Percentiles rank a stretch among this genome's conserved stretches.
These are phyloP conservation scores for Drosophila ezoana DNA, from an alignment of 2,888 invertebrate genomes.

Conservation along the genomic window DNA sequence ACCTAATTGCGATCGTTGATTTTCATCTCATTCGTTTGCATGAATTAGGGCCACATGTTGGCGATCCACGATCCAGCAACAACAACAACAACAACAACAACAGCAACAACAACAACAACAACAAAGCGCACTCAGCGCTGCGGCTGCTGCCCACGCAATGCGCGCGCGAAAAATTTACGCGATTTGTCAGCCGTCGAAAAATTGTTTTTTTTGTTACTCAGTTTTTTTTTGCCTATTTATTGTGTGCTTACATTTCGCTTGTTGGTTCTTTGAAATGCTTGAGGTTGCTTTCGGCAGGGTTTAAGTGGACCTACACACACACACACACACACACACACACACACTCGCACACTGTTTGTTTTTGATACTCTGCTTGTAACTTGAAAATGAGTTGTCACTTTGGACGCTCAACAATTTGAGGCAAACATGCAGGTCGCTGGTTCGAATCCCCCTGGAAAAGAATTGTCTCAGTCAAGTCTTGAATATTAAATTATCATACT, in stretches of 20 bases:
- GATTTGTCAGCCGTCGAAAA: slow-evolving; percentile 75
- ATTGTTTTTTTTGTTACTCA: slow-evolving; percentile 18
- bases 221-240: slow-evolving; percentile 42
- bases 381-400: background rate
- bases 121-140: slow-evolving; percentile 37
- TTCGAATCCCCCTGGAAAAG: too few species aligned
- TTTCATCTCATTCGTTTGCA: slow-evolving; percentile 55
- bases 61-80: slow-evolving; percentile 45
- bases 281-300: slow-evolving; percentile 81
- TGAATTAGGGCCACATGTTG: slow-evolving; percentile 79
- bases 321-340: slow-evolving; percentile 21
- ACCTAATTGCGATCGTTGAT: slow-evolving; percentile 51
- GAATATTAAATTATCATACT: too few species aligned
- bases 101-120: slow-evolving; percentile 21
- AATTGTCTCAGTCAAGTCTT: too few species aligned
- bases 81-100: slow-evolving; percentile 23
- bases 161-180: slow-evolving; percentile 73
- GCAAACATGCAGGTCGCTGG: too few species aligned
- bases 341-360: slow-evolving; percentile 38
- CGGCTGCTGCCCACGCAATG: slow-evolving; percentile 69
- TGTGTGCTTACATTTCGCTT: slow-evolving; percentile 68
- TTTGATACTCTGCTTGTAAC: slow-evolving; percentile 9
- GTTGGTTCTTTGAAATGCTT: slow-evolving; percentile 77
- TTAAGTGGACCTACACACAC: slow-evolving; percentile 77
- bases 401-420: too few species aligned